Evolutionary conservation across 2,797 vertebrate species (phyloP).

Genomic region (Clarias pachynema): DNA sequence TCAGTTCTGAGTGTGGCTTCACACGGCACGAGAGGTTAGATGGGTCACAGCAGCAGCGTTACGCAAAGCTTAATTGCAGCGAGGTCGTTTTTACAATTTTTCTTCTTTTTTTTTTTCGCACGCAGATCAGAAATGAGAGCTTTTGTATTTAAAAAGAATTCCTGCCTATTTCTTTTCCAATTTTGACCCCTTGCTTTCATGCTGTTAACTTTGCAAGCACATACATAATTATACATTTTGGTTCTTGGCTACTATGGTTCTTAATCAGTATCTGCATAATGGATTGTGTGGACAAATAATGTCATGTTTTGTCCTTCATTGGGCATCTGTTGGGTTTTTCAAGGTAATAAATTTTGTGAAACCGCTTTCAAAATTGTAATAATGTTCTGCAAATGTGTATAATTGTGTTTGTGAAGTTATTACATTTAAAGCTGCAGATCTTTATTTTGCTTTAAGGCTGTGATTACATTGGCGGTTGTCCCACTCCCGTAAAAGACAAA

Average conservation of each 20-base stretch:
- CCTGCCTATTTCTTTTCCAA: neutral
- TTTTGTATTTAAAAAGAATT: neutral
- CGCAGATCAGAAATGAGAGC: neutral
- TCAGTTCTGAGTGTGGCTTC: conserved; percentile 8
- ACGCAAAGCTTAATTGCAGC: neutral
- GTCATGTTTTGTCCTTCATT: neutral
- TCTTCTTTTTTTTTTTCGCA: neutral
- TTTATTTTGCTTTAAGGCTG: too few relatives aligned
- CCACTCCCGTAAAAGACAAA: neutral
- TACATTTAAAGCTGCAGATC: too few relatives aligned
- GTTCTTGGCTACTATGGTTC: too few relatives aligned
- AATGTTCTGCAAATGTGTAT: too few relatives aligned
- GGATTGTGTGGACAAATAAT: neutral
- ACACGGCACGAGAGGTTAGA: neutral
- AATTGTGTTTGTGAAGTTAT: too few relatives aligned
- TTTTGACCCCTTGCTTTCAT: neutral
- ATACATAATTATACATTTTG: neutral
- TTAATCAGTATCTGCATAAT: neutral
- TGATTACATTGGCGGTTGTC: too few relatives aligned
- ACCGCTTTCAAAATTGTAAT: too few relatives aligned
- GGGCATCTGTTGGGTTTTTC: neutral
- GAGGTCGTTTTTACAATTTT: neutral
- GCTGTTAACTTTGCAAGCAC: neutral
- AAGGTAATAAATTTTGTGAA: neutral
- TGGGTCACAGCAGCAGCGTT: neutral